These are phyloP conservation scores for Oryctes rhinoceros DNA, from an alignment of 1,140 invertebrate genomes.

Conservation along the genomic window DNA sequence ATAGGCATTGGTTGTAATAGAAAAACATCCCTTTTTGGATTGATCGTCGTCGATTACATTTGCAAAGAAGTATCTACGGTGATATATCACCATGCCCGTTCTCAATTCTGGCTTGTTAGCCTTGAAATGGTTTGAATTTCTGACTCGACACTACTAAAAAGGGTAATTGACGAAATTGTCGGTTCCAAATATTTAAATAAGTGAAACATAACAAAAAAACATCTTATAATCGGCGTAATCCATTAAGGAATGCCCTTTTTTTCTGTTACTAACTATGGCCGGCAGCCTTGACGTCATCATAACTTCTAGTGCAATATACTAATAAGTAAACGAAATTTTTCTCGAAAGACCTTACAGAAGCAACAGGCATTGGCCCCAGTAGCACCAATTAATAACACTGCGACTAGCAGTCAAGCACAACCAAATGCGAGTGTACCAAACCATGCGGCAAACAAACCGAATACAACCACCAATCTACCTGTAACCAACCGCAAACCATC, in stretches of 20 bases:
- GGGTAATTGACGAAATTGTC: too few species aligned
- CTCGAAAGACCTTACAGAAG: slow-evolving; percentile 43
- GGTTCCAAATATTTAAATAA: background rate
- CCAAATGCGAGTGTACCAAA: slow-evolving; percentile 41
- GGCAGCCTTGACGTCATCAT: background rate
- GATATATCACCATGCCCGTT: too few species aligned
- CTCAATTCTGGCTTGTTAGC: too few species aligned
- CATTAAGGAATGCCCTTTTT: background rate
- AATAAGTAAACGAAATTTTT: slow-evolving; percentile 30
- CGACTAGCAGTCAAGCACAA: slow-evolving; percentile 43
- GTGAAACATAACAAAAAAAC: background rate
- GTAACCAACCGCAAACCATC: slow-evolving; percentile 41
- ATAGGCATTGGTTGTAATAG: background rate
- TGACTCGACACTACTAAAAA: too few species aligned
- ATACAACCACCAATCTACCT: slow-evolving; percentile 21
- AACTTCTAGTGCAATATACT: background rate
- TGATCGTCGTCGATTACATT: too few species aligned
- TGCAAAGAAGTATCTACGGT: too few species aligned
- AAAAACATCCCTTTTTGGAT: background rate
- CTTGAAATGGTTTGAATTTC: too few species aligned
- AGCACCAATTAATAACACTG: slow-evolving; percentile 35
- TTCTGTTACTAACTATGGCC: background rate
- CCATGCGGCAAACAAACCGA: slow-evolving; percentile 41
- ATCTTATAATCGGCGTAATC: background rate
- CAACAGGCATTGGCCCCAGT: slow-evolving; percentile 41